Conservation (phyloP, 1,140 invertebrate species). For the Mactra quadrangularis region DNA sequence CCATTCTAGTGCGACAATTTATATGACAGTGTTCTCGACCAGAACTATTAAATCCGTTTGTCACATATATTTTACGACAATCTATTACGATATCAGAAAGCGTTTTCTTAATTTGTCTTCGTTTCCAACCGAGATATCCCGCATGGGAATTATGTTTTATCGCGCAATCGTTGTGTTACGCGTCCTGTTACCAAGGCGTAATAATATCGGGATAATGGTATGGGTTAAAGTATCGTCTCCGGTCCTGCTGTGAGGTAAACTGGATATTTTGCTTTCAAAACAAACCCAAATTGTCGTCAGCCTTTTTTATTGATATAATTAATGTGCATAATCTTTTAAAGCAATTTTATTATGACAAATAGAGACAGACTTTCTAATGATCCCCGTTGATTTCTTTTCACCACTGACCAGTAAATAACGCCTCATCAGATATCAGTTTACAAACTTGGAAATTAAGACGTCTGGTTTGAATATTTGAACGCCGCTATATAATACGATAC, state of each 20-base stretch:
- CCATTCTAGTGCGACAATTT: no score
- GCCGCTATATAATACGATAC: no score
- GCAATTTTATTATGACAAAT: no score
- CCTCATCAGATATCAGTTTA: no score
- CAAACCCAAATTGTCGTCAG: conserved; percentile 36
- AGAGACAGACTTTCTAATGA: no score
- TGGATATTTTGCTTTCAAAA: conserved; percentile 13
- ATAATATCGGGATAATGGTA: conserved; percentile 19
- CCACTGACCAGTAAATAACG: no score
- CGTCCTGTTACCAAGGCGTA: conserved; percentile 15
- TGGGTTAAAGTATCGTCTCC: neutral
- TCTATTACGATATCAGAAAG: conserved; percentile 36
- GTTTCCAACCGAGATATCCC: conserved; percentile 1
- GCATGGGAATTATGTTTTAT: conserved; percentile 47
- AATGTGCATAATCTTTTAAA: no score
- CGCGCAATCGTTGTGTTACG: conserved; percentile 39
- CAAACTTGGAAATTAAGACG: no score
- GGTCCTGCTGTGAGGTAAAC: conserved; percentile 29
- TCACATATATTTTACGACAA: conserved; percentile 21
- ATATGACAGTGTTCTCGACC: no score
- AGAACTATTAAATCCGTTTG: neutral
- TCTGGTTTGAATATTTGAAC: no score
- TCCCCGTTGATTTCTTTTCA: no score
- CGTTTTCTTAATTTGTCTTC: neutral
- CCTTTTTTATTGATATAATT: no score